Percentiles rank a stretch among this genome's conserved stretches.
Evolutionary conservation across 53 echinoderm and acorn worm species (phyloP).

Genomic region (Temnopleurus reevesii): DNA sequence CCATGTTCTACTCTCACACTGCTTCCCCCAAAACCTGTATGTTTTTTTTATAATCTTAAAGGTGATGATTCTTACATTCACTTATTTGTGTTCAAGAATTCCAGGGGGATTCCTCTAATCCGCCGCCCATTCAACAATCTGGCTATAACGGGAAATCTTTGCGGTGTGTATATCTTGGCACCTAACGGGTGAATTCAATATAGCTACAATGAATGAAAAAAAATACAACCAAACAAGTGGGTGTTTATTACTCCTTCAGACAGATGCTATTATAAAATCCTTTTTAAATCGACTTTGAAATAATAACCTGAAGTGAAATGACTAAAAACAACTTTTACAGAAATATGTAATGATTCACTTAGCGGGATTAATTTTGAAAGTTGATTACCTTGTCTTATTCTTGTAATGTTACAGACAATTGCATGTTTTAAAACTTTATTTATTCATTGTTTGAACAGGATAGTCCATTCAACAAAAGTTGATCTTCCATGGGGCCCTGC

Average conservation of each 20-base stretch:
- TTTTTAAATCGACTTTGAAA: neutral
- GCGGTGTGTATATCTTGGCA: neutral
- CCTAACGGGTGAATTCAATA: neutral
- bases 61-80: neutral
- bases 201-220: neutral
- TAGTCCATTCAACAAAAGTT: too few species aligned
- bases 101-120: neutral
- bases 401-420: too few species aligned
- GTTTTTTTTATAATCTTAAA: too few species aligned
- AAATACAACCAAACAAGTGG: neutral
- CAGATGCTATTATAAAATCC: neutral
- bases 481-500: too few species aligned
- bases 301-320: too few species aligned
- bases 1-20: neutral
- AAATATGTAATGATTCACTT: too few species aligned
- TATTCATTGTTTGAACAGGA: too few species aligned
- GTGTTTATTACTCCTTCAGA: neutral
- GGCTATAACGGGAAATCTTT: neutral
- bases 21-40: neutral
- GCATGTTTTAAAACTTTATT: too few species aligned
- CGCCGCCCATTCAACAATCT: neutral
- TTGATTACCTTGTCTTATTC: too few species aligned
- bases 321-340: too few species aligned
- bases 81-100: neutral
- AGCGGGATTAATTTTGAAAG: too few species aligned